These are phyloP conservation scores for Pemphredon lugubris DNA, from an alignment of 2,888 invertebrate species.

Conservation along the genomic window DNA sequence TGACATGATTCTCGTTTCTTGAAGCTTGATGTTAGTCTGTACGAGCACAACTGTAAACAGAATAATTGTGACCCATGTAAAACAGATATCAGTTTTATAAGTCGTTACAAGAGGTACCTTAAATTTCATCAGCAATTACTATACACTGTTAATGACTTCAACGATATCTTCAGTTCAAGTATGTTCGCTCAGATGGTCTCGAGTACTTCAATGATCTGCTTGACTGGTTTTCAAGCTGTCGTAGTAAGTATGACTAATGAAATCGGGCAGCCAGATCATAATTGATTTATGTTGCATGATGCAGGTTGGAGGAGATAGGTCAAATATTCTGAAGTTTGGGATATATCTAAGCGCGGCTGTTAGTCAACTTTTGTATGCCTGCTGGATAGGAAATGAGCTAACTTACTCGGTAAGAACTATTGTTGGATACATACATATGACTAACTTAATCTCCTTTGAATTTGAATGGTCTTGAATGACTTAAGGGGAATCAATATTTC, in stretches of 20 bases:
- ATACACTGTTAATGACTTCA: slow-evolving; percentile 61
- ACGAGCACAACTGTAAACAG: too few relatives aligned
- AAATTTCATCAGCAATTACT: slow-evolving; percentile 68
- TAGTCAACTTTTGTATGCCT: slow-evolving; percentile 68
- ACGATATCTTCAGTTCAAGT: slow-evolving; percentile 65
- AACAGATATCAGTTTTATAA: too few relatives aligned
- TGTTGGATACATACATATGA: too few relatives aligned
- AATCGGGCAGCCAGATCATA: slow-evolving; percentile 21
- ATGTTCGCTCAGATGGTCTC: slow-evolving; percentile 72
- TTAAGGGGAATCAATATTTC: too few relatives aligned
- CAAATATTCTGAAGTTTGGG: slow-evolving; percentile 64
- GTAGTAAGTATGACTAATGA: slow-evolving; percentile 55
- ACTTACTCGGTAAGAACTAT: slow-evolving; percentile 61
- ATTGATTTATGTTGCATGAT: slow-evolving; percentile 44
- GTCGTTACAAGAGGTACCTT: slow-evolving; percentile 57
- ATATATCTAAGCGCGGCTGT: slow-evolving; percentile 67
- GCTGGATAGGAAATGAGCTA: slow-evolving; percentile 72
- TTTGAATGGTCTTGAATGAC: too few relatives aligned
- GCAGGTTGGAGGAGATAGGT: slow-evolving; percentile 66
- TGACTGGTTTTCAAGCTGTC: slow-evolving; percentile 74
- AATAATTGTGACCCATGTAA: too few relatives aligned
- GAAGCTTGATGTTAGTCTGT: too few relatives aligned
- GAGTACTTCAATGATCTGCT: slow-evolving; percentile 73
- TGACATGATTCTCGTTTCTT: too few relatives aligned
- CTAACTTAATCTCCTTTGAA: too few relatives aligned